Evolutionary conservation across 2,113 vertebrate genomes (phyloP), one percentile per base, ranked within the genome.

Genomic region (Clinocottus analis): DNA sequence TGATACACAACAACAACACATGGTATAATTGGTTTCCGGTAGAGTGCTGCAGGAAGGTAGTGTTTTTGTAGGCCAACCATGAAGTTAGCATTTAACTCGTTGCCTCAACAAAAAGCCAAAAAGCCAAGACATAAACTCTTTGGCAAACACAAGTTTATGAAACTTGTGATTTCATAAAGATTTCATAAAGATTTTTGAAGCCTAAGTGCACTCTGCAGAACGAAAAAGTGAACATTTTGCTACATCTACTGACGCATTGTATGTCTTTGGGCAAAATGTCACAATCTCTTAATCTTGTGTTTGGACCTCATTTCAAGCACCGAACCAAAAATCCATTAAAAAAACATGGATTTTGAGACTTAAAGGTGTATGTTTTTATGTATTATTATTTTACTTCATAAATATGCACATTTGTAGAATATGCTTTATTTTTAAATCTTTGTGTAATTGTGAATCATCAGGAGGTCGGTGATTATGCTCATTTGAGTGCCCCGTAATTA

Each of bases 401-500:
- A 53, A 47, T 62, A 39, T 39, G 9, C 45, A 25, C 4, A 74
- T 67, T 29, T 69, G 13, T 49, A 25, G 10, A 75, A 29, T 6
- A 27, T 43, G 77, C 72, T 90, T 90, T 80, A 63, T 88, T 90
- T 83, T 72, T 56, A 87, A 82, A 89, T 72, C 39, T 82, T 77
- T 78, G 79, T 90, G 75, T 87, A 73, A 85, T 79, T 85, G 85
- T 90, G 84, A 77, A 70, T 85, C 60, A 82, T 88, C 77, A 89
- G 76, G 85, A 91, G 79, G 84, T 88, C 65, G 39, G 74, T 64
- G 71, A 75, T 86, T 78, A 73, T 82, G 62, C 85, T 90, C 85
- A 86, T 76, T 90, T 70, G 75, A 84, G 85, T 86, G 85, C 53
- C 77, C 75, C 69, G 90, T 87, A 91, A 92, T 93, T 92, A 89